Evolutionary conservation across 1,140 invertebrate genomes (phyloP).

Genomic region (Atta cephalotes): DNA sequence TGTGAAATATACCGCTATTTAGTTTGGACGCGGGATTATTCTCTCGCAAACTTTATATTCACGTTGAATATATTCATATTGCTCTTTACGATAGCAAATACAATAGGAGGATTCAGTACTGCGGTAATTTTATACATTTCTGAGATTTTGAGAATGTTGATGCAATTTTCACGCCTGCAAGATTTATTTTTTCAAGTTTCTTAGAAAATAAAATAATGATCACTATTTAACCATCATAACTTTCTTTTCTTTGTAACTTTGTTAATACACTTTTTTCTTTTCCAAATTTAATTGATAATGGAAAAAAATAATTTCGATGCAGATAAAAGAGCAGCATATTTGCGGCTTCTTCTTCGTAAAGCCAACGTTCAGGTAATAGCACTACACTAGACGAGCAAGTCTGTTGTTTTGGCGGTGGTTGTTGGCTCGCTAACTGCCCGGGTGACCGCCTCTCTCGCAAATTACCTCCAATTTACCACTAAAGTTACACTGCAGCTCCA

Average conservation of each 20-base stretch:
- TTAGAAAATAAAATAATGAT: neutral
- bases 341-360: constrained; percentile 67
- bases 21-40: constrained; percentile 28
- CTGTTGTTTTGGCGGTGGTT: constrained; percentile 78
- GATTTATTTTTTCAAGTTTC: constrained; percentile 26
- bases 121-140: neutral
- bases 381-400: constrained; percentile 70
- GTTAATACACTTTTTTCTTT: neutral
- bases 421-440: constrained; percentile 78
- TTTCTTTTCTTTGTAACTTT: neutral
- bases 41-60: constrained; percentile 25
- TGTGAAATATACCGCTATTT: constrained; percentile 2
- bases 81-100: neutral
- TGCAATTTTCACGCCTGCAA: neutral
- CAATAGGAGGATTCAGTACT: neutral
- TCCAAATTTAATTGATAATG: neutral
- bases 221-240: neutral
- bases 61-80: constrained; percentile 13
- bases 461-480: constrained; percentile 80
- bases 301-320: constrained; percentile 45
- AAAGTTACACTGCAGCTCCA: constrained; percentile 74
- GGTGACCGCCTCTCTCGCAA: constrained; percentile 77
- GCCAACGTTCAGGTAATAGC: constrained; percentile 72
- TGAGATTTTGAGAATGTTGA: neutral
- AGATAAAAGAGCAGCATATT: constrained; percentile 52